A percentile compares a stretch with the other conserved stretches of the same genome.
Evolutionary conservation across 2,113 vertebrate genomes (phyloP).

Genomic region (Lycocorax pyrrhopterus): DNA sequence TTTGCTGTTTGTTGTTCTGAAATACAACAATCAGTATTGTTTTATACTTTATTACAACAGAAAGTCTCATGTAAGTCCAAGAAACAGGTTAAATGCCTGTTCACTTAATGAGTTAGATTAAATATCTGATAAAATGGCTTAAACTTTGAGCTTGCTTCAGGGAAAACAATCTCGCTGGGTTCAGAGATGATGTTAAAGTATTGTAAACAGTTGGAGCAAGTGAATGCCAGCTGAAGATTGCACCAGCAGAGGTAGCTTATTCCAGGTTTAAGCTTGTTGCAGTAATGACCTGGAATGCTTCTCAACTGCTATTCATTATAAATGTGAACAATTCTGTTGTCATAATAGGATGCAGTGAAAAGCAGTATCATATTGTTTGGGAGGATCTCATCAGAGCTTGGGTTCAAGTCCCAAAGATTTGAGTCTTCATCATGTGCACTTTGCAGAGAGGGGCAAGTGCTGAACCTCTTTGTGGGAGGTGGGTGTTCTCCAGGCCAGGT

Average conservation of each 20-base stretch:
- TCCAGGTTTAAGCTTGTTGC: background rate
- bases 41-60: background rate
- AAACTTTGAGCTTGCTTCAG: background rate
- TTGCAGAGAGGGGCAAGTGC: background rate
- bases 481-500: background rate
- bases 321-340: background rate
- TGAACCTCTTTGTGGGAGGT: background rate
- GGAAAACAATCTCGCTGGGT: background rate
- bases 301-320: background rate
- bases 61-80: background rate
- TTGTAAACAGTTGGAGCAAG: background rate
- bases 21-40: background rate
- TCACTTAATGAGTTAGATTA: background rate
- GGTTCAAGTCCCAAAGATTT: background rate
- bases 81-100: background rate
- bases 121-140: background rate
- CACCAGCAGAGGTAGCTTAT: background rate
- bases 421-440: background rate
- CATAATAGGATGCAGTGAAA: background rate
- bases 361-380: background rate
- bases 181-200: background rate
- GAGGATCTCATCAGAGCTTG: background rate
- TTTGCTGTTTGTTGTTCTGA: background rate
- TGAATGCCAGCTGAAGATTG: background rate
- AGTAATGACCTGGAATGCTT: background rate